These are phyloP conservation scores for Diarsia rubi DNA, from an alignment of 2,888 invertebrate genomes.

Conservation along the genomic window DNA sequence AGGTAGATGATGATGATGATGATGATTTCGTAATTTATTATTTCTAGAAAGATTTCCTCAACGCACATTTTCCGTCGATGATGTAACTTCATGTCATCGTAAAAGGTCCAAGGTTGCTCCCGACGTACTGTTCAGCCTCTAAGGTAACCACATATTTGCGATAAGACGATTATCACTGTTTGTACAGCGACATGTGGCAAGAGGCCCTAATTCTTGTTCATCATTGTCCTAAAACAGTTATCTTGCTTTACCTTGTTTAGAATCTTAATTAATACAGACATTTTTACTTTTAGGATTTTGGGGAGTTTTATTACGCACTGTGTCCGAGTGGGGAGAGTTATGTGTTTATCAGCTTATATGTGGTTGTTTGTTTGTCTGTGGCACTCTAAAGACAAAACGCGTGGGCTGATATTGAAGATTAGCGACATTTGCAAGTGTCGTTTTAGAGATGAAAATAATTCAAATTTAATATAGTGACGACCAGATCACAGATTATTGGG, in stretches of 20 bases:
- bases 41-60: slow-evolving; percentile 6
- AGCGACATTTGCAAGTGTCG: no score
- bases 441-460: no score
- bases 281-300: slow-evolving; percentile 26
- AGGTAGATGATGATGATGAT: no score
- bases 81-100: background rate
- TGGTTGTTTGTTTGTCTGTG: no score
- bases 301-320: slow-evolving; percentile 15
- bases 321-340: background rate
- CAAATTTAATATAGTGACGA: no score
- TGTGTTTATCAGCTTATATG: background rate
- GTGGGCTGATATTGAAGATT: no score
- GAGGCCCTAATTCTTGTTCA: slow-evolving; percentile 44
- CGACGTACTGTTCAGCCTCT: background rate
- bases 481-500: no score
- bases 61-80: slow-evolving; percentile 1
- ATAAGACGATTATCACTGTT: slow-evolving; percentile 47
- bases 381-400: no score
- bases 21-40: background rate
- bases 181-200: slow-evolving; percentile 20
- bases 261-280: background rate
- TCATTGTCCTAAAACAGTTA: slow-evolving; percentile 19
- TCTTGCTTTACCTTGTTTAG: slow-evolving; percentile 3
- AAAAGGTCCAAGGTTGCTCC: slow-evolving; percentile 43
- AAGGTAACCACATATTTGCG: slow-evolving; percentile 27